A percentile compares a stretch with the other conserved stretches of the same genome.
Conservation (phyloP, 1,140 invertebrate genomes). For the Euglossa dilemma region DNA sequence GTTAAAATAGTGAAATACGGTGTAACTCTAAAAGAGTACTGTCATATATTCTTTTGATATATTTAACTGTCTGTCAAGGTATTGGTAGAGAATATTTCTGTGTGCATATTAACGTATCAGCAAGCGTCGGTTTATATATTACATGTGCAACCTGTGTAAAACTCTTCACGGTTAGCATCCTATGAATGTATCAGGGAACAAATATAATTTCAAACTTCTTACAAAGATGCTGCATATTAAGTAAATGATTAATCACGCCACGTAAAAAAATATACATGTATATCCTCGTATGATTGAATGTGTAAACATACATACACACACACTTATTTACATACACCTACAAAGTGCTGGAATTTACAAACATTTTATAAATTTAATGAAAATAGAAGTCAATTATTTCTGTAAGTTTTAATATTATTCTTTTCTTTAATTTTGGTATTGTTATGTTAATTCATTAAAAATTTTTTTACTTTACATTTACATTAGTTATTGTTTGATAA, state of each 20-base stretch:
- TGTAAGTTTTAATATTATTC: conserved; percentile 27
- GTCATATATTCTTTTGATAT: not conserved
- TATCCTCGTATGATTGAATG: conserved; percentile 15
- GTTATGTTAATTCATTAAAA: not conserved
- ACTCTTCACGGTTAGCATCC: conserved; percentile 36
- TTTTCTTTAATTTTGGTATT: not conserved
- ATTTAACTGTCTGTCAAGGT: conserved; percentile 18
- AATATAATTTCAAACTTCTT: conserved; percentile 4
- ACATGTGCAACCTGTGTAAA: conserved; percentile 61
- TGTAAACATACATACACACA: conserved; percentile 36
- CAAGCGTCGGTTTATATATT: conserved; percentile 61
- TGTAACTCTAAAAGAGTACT: conserved; percentile 24
- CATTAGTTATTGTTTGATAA: not conserved
- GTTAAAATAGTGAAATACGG: conserved; percentile 40
- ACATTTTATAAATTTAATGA: conserved; percentile 13
- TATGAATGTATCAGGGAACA: conserved; percentile 13
- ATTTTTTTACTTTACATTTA: not conserved
- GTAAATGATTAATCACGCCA: conserved; percentile 1
- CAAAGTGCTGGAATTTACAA: conserved; percentile 24
- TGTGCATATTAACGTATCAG: conserved; percentile 38
- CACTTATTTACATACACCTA: conserved; percentile 37
- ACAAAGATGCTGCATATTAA: not conserved
- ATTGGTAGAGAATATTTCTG: conserved; percentile 10
- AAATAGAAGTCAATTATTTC: not conserved
- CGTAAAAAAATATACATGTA: conserved; percentile 6